These are phyloP conservation scores for Sebastiscus tertius DNA, from an alignment of 2,797 vertebrate species.

Conservation along the genomic window DNA sequence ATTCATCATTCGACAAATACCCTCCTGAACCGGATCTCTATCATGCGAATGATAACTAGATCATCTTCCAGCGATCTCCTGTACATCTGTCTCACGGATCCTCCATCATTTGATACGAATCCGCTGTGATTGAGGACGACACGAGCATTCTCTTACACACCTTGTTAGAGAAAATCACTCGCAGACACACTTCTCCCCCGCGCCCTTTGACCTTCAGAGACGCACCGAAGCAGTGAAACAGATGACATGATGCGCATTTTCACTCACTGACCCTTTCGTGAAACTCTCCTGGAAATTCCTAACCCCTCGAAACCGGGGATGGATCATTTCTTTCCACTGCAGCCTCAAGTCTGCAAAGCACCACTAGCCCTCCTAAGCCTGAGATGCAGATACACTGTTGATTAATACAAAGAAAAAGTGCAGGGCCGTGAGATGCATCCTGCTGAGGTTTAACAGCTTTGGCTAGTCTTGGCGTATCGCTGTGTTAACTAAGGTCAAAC, in stretches of 20 bases:
- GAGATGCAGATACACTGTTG: neutral
- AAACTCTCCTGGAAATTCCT: neutral
- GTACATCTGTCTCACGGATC: too few species aligned
- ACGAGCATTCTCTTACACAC: neutral
- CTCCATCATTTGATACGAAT: too few species aligned
- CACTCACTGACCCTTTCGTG: too few species aligned
- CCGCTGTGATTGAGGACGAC: too few species aligned
- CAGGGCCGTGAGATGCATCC: neutral
- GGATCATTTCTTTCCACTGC: neutral
- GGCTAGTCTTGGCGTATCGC: constrained; percentile 8
- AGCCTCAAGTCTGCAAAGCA: neutral
- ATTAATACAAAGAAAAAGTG: neutral
- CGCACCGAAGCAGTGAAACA: neutral
- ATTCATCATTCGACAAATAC: too few species aligned
- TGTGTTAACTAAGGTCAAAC: constrained; percentile 8
- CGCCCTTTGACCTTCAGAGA: neutral
- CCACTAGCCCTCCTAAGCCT: neutral
- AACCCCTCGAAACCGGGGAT: neutral
- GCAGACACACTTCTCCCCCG: neutral
- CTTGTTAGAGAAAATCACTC: neutral
- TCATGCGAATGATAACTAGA: too few species aligned
- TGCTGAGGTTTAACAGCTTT: constrained; percentile 1
- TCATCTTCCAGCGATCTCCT: too few species aligned
- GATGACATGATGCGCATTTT: neutral
- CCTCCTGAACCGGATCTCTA: too few species aligned